A percentile compares a stretch with the other conserved stretches of the same genome.
phyloP scores from a whole-genome alignment of 2,797 vertebrate species.

The Stomatorhinus walkeri region DNA sequence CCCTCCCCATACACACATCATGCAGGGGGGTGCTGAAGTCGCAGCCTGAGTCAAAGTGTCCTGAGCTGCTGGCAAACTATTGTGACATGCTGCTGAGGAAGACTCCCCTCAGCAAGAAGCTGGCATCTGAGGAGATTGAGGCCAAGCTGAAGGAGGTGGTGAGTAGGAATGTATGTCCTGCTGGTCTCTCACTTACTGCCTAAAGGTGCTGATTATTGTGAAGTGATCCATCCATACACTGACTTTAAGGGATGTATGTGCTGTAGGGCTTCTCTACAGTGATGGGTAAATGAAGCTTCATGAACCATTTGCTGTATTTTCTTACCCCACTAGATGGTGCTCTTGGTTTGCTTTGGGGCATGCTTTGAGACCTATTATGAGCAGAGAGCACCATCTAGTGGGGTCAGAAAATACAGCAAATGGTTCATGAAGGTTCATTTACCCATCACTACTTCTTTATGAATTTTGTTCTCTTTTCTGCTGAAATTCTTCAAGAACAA shows the following conservation, averaged over 20 bases:
- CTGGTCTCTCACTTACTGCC: not conserved
- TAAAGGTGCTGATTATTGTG: not conserved
- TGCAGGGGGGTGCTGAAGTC: conserved; percentile 90
- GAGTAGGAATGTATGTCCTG: conserved; percentile 33
- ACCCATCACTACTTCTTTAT: not conserved
- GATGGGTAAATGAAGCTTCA: not conserved
- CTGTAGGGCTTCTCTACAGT: not conserved
- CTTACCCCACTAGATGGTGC: not conserved
- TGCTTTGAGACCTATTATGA: too few relatives aligned
- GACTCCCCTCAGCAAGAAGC: conserved; percentile 97
- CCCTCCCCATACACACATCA: not conserved
- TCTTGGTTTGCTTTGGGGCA: too few relatives aligned
- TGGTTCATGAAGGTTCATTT: not conserved
- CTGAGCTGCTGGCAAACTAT: conserved; percentile 97
- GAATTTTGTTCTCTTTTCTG: not conserved
- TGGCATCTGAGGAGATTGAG: conserved; percentile 97
- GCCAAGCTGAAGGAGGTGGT: conserved; percentile 99
- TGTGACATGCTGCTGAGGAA: conserved; percentile 98
- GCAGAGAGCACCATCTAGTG: not conserved
- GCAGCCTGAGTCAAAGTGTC: conserved; percentile 97
- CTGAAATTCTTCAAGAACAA: not conserved
- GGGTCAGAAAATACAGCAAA: not conserved
- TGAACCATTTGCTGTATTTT: not conserved
- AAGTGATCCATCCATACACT: not conserved
- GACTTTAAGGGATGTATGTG: conserved; percentile 7